Conservation (phyloP, 2,888 invertebrate genomes). For the Agrotis ipsilon region DNA sequence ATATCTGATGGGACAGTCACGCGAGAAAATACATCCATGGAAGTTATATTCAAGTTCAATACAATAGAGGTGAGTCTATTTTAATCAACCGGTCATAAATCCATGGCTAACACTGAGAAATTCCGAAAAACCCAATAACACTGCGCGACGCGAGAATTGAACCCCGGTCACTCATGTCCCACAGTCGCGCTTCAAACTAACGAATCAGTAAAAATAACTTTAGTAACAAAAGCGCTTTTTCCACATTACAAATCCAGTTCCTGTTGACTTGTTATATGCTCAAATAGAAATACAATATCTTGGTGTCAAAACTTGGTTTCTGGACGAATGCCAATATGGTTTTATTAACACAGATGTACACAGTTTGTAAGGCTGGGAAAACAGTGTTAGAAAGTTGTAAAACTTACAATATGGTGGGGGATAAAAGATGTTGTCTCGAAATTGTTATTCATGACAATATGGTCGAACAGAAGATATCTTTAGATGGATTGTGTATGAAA, state of each 20-base stretch:
- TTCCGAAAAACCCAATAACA: no score
- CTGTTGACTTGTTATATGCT: conserved; percentile 35
- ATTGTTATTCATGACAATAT: not conserved
- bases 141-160: no score
- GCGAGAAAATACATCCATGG: no score
- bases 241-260: conserved; percentile 23
- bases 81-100: no score
- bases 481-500: no score
- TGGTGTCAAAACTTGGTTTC: conserved; percentile 23
- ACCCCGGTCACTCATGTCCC: no score
- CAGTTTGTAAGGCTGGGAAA: conserved; percentile 9
- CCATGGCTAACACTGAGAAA: no score
- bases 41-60: no score
- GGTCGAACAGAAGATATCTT: no score
- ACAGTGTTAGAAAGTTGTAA: conserved; percentile 7
- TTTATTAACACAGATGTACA: conserved; percentile 45
- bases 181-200: no score
- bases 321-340: conserved; percentile 48
- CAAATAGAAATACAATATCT: conserved; percentile 43
- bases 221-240: conserved; percentile 24
- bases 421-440: not conserved
- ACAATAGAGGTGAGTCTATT: no score
- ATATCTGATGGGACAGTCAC: no score
- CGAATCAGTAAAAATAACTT: not conserved
- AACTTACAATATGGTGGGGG: not conserved